phyloP scores from a whole-genome alignment of 2,797 vertebrate genomes.

The Pantherophis alleghaniensis region DNA sequence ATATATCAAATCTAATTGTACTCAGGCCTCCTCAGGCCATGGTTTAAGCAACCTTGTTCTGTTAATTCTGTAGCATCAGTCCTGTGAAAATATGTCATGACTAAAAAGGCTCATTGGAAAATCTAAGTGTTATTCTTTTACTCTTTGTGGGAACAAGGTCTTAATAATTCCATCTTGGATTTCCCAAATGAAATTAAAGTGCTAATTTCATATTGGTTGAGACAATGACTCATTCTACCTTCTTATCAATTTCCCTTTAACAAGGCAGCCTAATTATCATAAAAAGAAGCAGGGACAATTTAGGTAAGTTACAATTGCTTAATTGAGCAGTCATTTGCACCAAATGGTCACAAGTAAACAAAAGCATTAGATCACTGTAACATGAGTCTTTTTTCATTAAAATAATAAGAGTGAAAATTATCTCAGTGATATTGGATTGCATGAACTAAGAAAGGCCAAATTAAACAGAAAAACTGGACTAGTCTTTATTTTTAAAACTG shows the following conservation, averaged over 20 bases:
- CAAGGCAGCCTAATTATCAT: slow-evolving; percentile 25
- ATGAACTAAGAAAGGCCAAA: not conserved
- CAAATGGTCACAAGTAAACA: slow-evolving; percentile 15
- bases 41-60: not conserved
- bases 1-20: not conserved
- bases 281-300: slow-evolving; percentile 19
- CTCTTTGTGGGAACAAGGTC: not conserved
- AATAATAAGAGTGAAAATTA: slow-evolving; percentile 27
- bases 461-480: not conserved
- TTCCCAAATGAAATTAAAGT: not conserved
- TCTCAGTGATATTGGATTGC: not conserved
- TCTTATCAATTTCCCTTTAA: slow-evolving; percentile 25
- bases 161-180: not conserved
- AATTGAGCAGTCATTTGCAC: slow-evolving; percentile 27
- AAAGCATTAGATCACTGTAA: slow-evolving; percentile 20
- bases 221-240: not conserved
- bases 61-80: not conserved
- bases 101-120: not conserved
- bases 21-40: not conserved
- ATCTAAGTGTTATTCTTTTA: not conserved
- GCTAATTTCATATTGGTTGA: slow-evolving; percentile 8
- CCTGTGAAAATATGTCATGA: not conserved
- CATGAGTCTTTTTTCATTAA: slow-evolving; percentile 23
- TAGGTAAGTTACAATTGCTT: slow-evolving; percentile 19
- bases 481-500: not conserved